phyloP scores from a whole-genome alignment of 2,797 vertebrate genomes.

The Squalus acanthias region DNA sequence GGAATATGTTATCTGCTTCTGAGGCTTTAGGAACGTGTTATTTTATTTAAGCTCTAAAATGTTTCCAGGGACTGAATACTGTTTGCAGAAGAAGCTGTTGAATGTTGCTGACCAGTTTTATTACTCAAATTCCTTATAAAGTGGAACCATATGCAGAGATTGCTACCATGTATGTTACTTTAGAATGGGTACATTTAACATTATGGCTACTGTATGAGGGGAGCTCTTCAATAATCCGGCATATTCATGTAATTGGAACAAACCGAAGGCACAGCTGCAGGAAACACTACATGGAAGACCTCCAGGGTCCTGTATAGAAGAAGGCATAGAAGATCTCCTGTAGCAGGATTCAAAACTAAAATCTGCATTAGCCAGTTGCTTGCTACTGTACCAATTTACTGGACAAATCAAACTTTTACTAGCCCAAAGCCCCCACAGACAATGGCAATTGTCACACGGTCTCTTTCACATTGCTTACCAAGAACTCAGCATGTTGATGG shows the following conservation, averaged over 20 bases:
- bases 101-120: slow-evolving; percentile 36
- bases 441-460: background rate
- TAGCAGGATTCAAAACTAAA: background rate
- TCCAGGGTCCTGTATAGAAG: background rate
- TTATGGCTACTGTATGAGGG: slow-evolving; percentile 5
- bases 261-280: slow-evolving; percentile 7
- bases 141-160: slow-evolving; percentile 31
- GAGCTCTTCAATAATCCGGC: background rate
- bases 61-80: background rate
- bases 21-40: slow-evolving; percentile 19
- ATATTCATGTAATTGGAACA: slow-evolving; percentile 4
- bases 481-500: background rate
- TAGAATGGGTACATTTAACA: slow-evolving; percentile 9
- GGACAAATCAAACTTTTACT: background rate
- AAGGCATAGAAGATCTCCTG: background rate
- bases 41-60: slow-evolving; percentile 3
- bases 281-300: background rate
- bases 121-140: slow-evolving; percentile 17
- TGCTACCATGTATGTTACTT: background rate
- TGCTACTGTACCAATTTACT: background rate
- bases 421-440: background rate
- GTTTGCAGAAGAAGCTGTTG: background rate
- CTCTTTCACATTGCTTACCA: background rate
- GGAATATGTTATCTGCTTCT: slow-evolving; percentile 19
- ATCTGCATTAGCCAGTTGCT: background rate